Evolutionary conservation across 2,797 vertebrate species (phyloP).

Genomic region (Spondyliosoma cantharus): DNA sequence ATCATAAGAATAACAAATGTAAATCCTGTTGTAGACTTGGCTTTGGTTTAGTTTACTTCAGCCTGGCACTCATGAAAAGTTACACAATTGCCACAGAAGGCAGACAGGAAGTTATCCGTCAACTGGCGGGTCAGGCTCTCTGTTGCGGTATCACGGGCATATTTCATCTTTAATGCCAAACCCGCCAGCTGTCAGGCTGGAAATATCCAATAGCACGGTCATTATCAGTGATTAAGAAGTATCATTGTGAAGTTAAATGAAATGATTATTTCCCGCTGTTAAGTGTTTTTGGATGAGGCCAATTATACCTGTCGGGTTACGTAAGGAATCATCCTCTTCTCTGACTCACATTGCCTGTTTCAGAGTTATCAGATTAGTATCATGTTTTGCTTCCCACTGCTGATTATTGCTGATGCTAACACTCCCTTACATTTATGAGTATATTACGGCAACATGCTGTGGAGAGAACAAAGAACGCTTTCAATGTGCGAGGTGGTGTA

Average conservation of each 20-base stretch:
- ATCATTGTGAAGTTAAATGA: constrained; percentile 60
- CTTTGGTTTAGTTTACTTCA: constrained; percentile 37
- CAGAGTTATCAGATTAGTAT: constrained; percentile 29
- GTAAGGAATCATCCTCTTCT: constrained; percentile 27
- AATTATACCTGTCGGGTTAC: constrained; percentile 67
- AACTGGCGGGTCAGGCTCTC: constrained; percentile 48
- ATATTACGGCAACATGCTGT: neutral
- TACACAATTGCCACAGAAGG: constrained; percentile 44
- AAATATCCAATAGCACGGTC: constrained; percentile 62
- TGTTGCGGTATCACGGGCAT: constrained; percentile 29
- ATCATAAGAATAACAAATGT: constrained; percentile 63
- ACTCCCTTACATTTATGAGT: constrained; percentile 22
- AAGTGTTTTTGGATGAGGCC: constrained; percentile 66
- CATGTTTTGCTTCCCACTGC: constrained; percentile 11
- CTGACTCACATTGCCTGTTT: constrained; percentile 32
- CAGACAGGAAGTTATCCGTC: constrained; percentile 53
- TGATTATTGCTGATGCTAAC: constrained; percentile 22
- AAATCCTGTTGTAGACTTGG: constrained; percentile 37
- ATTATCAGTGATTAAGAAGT: constrained; percentile 73
- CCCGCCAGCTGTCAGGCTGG: constrained; percentile 61
- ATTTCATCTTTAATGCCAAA: constrained; percentile 69
- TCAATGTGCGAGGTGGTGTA: constrained; percentile 5
- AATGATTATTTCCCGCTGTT: constrained; percentile 70
- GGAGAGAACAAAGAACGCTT: neutral
- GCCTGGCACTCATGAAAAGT: constrained; percentile 48